These are phyloP conservation scores for Carcina quercana DNA, from an alignment of 2,888 invertebrate genomes.

Conservation along the genomic window DNA sequence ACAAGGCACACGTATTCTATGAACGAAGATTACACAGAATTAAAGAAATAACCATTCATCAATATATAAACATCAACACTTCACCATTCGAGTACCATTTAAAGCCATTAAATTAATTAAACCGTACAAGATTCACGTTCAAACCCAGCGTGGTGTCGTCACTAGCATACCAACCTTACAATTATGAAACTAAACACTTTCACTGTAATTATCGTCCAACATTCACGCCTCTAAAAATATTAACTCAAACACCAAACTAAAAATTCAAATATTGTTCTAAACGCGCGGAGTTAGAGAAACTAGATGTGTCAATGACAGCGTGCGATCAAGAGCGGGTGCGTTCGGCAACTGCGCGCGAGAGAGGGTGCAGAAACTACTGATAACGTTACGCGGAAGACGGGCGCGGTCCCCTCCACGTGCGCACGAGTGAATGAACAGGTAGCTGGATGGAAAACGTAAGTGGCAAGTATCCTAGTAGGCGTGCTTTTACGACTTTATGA, in stretches of 20 bases:
- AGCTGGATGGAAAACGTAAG: constrained; percentile 34
- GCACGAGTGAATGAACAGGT: constrained; percentile 61
- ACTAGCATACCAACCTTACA: constrained; percentile 27
- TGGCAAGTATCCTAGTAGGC: constrained; percentile 29
- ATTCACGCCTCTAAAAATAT: constrained; percentile 8
- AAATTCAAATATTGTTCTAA: constrained; percentile 1
- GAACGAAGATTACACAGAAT: no score
- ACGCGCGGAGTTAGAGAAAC: constrained; percentile 32
- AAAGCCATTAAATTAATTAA: no score
- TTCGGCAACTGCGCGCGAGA: constrained; percentile 66
- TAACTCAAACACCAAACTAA: constrained; percentile 3
- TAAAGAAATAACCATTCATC: no score
- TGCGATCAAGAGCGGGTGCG: constrained; percentile 67
- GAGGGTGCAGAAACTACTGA: constrained; percentile 72
- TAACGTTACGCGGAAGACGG: constrained; percentile 71
- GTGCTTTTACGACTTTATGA: constrained; percentile 16
- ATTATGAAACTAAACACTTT: no score
- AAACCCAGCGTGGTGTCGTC: no score
- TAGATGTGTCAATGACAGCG: constrained; percentile 59
- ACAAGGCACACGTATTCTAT: no score
- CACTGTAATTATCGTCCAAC: constrained; percentile 21
- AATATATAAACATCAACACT: no score
- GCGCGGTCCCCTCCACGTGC: constrained; percentile 57
- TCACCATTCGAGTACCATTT: no score
- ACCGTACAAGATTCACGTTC: no score